Conservation (phyloP, 2,113 vertebrate species). For the Lynx canadensis region DNA sequence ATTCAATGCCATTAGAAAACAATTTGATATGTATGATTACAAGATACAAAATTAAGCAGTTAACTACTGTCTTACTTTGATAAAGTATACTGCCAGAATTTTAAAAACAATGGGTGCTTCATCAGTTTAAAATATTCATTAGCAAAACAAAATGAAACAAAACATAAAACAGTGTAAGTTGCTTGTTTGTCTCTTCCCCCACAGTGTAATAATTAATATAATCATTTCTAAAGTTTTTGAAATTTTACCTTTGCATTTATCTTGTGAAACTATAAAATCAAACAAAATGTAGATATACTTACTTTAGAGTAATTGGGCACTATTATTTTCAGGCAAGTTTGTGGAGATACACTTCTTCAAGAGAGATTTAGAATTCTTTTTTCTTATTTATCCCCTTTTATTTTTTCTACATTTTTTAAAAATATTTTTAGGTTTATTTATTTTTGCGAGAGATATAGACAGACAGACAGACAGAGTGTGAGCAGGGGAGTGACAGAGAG, state of each 20-base stretch:
- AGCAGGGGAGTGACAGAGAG: no score
- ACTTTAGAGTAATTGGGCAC: background rate
- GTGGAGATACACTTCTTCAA: background rate
- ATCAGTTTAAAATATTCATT: background rate
- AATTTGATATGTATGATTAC: background rate
- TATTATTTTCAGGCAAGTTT: background rate
- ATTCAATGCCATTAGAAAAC: background rate
- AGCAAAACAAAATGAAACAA: background rate
- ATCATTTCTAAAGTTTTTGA: background rate
- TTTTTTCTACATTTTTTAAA: no score
- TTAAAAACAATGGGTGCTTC: background rate
- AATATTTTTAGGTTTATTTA: no score
- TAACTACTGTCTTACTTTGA: background rate
- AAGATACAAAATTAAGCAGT: background rate
- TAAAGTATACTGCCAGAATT: background rate
- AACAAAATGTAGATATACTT: background rate
- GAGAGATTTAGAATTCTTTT: background rate
- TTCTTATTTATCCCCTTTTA: background rate
- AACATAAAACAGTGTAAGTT: background rate
- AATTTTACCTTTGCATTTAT: background rate
- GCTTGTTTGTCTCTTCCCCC: background rate
- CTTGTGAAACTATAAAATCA: background rate
- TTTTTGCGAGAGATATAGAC: no score
- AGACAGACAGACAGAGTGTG: no score
- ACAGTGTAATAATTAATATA: background rate